These are phyloP conservation scores for Scaptodrosophila latifasciaeformis DNA, from an alignment of 2,888 invertebrate species.

Conservation along the genomic window DNA sequence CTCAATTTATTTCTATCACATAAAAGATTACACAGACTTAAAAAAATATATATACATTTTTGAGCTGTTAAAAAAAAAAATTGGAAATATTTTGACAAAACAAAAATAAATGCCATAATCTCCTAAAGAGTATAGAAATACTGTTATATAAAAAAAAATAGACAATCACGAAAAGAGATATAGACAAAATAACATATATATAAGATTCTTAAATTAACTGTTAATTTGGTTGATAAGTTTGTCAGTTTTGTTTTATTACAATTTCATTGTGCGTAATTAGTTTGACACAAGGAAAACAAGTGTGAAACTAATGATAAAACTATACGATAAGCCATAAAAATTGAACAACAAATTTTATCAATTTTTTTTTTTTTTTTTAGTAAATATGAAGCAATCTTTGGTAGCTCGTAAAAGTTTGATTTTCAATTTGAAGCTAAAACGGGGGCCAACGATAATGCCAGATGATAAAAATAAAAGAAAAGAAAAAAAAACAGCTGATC, in stretches of 20 bases:
- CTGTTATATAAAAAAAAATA: background rate
- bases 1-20: background rate
- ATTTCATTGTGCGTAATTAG: no score
- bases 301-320: no score
- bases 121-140: background rate
- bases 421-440: background rate
- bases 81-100: background rate
- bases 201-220: no score
- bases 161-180: no score
- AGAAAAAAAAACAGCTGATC: constrained; percentile 35
- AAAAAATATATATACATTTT: background rate
- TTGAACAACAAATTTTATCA: background rate
- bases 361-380: background rate
- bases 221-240: no score
- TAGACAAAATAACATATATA: no score
- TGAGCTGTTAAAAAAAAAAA: background rate
- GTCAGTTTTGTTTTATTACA: no score
- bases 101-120: background rate
- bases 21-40: background rate
- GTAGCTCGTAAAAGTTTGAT: no score
- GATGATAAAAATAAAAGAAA: constrained; percentile 13
- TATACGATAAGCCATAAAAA: background rate
- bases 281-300: no score
- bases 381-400: no score
- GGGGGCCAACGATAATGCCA: no score